These are phyloP conservation scores for Myotis myotis DNA, from an alignment of 2,797 vertebrate genomes.

Conservation along the genomic window DNA sequence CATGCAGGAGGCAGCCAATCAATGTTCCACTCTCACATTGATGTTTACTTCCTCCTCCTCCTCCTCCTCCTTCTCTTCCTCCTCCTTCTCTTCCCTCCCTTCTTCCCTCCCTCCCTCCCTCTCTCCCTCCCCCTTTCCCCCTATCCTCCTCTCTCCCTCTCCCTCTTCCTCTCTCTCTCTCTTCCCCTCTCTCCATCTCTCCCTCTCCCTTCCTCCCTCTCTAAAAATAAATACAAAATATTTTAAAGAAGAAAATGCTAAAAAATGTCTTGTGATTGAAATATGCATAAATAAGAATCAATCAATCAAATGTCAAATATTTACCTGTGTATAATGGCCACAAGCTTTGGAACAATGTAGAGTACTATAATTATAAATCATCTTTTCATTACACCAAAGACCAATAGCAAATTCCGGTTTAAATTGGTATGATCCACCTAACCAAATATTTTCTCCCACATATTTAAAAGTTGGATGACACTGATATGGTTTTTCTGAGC, in stretches of 20 bases:
- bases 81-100: too few species aligned
- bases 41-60: too few species aligned
- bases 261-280: background rate
- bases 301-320: background rate
- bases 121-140: too few species aligned
- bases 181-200: too few species aligned
- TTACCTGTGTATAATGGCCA: conserved; percentile 89
- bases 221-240: too few species aligned
- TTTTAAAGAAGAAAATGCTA: background rate
- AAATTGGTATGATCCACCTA: conserved; percentile 45
- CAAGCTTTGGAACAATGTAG: conserved; percentile 73
- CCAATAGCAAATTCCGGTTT: background rate
- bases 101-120: too few species aligned
- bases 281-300: background rate
- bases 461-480: conserved; percentile 76
- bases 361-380: conserved; percentile 39
- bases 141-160: too few species aligned
- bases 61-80: too few species aligned
- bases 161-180: too few species aligned
- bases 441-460: conserved; percentile 88
- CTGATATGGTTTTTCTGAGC: background rate
- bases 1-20: too few species aligned
- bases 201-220: too few species aligned
- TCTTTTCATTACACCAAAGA: conserved; percentile 79
- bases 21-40: too few species aligned